Evolutionary conservation across 2,113 vertebrate species (phyloP), one percentile per base, ranked within the genome.

Genomic region (Chaetura pelagica): DNA sequence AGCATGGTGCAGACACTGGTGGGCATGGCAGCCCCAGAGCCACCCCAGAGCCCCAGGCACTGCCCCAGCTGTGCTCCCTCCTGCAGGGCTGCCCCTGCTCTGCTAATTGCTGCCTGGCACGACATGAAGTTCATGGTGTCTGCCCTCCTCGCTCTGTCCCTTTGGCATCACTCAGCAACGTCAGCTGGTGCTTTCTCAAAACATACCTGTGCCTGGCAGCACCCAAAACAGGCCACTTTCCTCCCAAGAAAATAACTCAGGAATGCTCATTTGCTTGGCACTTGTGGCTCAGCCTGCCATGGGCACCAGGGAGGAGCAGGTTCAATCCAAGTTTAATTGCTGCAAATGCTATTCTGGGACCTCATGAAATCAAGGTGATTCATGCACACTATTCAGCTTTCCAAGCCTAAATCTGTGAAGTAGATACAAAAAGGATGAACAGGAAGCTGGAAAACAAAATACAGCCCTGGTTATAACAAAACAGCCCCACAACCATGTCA

Each of bases 241-340:
- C 63, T 82, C n/a, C 9, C 46, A 69, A 57, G 46, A 78, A 91
- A 95, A 89, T 83, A 84, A 91, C 54, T 87, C 91, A n/a, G 87
- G 84, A 89, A 80, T 91, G 95, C 63, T 87, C 66, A 95, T 83
- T 46, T 68, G 76, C 66, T 94, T 93, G 90, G 79, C 88, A 68
- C 61, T 76, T 1, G 14, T 29, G 68, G 38, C 26, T 88, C 30
- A 49, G 48, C 62, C 71, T 81, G 88, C 95, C 85, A 57, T 1
- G 15, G 96, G 96, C 94, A 80, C 78, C 19, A 40, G 87, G n/a
- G 73, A 91, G 67, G 74, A 94, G 87, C 71, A 46, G 89, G 95
- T 96, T 96, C 95, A 97, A 59, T 57, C 20, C 51, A 2, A 90
- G 94, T 94, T 94, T 85, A 96, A 96, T 94, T 55, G 84, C 91